Percentiles rank a stretch among this genome's conserved stretches.
Conservation (phyloP, 92 coral and sea anemone genomes). For the Pocillopora meandrina region DNA sequence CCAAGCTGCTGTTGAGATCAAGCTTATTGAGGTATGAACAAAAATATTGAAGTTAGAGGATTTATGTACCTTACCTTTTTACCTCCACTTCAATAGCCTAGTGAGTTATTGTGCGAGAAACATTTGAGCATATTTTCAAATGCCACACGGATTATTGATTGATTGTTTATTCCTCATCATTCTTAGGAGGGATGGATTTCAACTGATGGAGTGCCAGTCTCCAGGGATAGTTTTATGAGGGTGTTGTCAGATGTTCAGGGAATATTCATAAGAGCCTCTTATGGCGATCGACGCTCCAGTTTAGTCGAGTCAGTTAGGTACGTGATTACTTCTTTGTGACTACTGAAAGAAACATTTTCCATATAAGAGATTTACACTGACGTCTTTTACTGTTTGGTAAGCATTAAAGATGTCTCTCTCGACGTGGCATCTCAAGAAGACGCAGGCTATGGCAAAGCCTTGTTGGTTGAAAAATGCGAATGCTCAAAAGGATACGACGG, state of each 20-base stretch:
- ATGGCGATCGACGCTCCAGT: background rate
- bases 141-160: background rate
- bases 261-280: constrained; percentile 70
- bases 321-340: background rate
- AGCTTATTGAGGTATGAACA: constrained; percentile 26
- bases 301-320: constrained; percentile 14
- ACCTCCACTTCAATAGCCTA: background rate
- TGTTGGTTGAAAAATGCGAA: constrained; percentile 79
- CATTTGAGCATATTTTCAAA: too few species aligned
- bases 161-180: background rate
- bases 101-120: too few species aligned
- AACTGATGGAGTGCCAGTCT: constrained; percentile 53
- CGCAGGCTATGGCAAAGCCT: constrained; percentile 61
- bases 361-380: background rate
- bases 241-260: constrained; percentile 72
- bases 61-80: background rate
- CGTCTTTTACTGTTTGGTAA: constrained; percentile 9
- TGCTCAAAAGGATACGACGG: constrained; percentile 87
- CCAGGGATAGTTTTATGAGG: constrained; percentile 81
- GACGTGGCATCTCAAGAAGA: constrained; percentile 62
- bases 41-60: background rate
- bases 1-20: constrained; percentile 13
- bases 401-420: constrained; percentile 78
- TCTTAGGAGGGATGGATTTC: constrained; percentile 61
- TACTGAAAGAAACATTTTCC: background rate